These are phyloP conservation scores for Sphyrna mokarran DNA, from an alignment of 2,113 vertebrate species.

Conservation along the genomic window DNA sequence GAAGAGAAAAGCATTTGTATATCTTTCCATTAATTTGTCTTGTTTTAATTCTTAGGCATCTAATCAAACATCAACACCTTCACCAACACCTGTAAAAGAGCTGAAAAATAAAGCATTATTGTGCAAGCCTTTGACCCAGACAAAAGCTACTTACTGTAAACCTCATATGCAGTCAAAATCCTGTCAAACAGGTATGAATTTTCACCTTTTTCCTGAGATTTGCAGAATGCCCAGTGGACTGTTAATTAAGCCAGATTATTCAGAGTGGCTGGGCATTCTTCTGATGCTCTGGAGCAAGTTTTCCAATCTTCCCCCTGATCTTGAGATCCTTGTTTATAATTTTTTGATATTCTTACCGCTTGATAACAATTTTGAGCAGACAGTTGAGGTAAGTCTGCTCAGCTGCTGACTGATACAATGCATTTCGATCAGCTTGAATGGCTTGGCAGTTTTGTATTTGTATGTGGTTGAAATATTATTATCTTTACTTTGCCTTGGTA, in stretches of 20 bases:
- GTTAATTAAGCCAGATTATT: not conserved
- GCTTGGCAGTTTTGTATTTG: not conserved
- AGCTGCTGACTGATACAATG: not conserved
- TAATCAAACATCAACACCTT: slow-evolving; percentile 55
- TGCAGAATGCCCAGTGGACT: not conserved
- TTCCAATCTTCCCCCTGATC: not conserved
- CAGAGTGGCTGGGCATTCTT: not conserved
- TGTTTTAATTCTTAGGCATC: slow-evolving; percentile 27
- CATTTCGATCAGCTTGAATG: not conserved
- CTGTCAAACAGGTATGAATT: slow-evolving; percentile 81
- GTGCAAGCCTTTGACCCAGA: slow-evolving; percentile 94
- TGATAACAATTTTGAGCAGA: not conserved
- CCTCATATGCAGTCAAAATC: slow-evolving; percentile 97
- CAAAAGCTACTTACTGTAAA: slow-evolving; percentile 96
- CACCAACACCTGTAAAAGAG: slow-evolving; percentile 75
- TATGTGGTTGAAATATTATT: not conserved
- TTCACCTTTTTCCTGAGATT: not conserved
- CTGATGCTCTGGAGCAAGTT: not conserved
- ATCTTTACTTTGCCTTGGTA: not conserved
- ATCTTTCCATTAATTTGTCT: not conserved
- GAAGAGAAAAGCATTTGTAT: not conserved
- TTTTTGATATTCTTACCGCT: slow-evolving; percentile 35
- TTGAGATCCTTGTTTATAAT: not conserved
- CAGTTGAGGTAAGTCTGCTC: not conserved
- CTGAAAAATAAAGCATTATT: slow-evolving; percentile 98